These are phyloP conservation scores for Piscicola geometra DNA, from an alignment of 2,888 invertebrate species.

Conservation along the genomic window DNA sequence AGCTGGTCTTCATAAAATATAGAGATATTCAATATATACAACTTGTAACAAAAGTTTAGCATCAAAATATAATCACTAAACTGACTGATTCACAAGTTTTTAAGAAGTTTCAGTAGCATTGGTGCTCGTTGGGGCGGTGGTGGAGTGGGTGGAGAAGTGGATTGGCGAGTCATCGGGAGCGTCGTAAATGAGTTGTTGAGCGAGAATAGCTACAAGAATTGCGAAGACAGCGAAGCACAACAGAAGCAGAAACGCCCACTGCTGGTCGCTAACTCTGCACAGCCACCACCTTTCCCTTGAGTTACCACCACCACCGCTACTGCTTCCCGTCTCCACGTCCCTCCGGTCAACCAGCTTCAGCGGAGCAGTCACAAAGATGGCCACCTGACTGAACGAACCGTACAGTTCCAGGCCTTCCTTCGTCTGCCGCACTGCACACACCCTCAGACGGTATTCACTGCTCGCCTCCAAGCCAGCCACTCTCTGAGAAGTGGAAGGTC, in stretches of 20 bases:
- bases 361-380: conserved; percentile 61
- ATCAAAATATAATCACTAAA: too few species aligned
- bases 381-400: conserved; percentile 59
- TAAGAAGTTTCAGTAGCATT: too few species aligned
- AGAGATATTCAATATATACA: too few species aligned
- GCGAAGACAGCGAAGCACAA: conserved; percentile 64
- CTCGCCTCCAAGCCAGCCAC: conserved; percentile 67
- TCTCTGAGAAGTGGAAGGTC: conserved; percentile 58
- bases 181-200: conserved; percentile 57
- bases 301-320: neutral
- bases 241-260: conserved; percentile 65
- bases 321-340: conserved; percentile 23
- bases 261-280: conserved; percentile 59
- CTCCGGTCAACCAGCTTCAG: conserved; percentile 1
- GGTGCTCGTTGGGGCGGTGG: neutral
- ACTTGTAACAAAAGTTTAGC: too few species aligned
- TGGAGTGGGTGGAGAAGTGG: conserved; percentile 11
- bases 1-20: too few species aligned
- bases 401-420: conserved; percentile 45
- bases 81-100: too few species aligned
- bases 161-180: neutral
- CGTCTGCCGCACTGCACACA: conserved; percentile 68
- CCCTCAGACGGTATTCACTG: conserved; percentile 72
- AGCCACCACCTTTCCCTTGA: too few species aligned
- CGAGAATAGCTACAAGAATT: conserved; percentile 63